Conservation (phyloP, 2,797 vertebrate species). For the Danionella dracula region DNA sequence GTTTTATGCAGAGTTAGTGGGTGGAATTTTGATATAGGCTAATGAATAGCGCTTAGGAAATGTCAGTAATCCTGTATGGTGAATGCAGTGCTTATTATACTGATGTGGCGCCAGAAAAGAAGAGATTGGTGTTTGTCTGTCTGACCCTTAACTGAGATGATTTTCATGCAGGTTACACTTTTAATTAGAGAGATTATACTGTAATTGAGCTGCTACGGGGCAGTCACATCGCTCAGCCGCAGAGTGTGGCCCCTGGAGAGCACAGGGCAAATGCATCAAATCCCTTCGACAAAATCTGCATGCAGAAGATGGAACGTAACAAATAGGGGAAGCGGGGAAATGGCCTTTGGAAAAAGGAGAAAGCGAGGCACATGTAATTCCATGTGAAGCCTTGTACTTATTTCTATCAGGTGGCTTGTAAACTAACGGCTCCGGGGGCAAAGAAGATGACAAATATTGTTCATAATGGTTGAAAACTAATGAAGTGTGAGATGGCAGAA, state of each 20-base stretch:
- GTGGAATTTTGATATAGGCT: constrained; percentile 1
- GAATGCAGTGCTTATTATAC: not conserved
- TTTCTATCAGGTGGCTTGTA: constrained; percentile 53
- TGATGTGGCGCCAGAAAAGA: not conserved
- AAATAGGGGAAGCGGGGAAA: constrained; percentile 17
- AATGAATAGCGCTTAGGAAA: constrained; percentile 4
- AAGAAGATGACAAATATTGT: constrained; percentile 54
- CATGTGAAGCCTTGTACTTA: constrained; percentile 47
- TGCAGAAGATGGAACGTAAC: constrained; percentile 4
- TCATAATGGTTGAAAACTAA: constrained; percentile 53
- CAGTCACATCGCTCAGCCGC: not conserved
- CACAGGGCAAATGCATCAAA: constrained; percentile 16
- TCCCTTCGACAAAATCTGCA: constrained; percentile 19
- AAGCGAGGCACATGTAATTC: constrained; percentile 38
- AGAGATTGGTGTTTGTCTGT: constrained; percentile 10
- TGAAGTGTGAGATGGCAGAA: constrained; percentile 48
- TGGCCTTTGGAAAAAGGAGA: constrained; percentile 13
- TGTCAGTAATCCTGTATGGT: constrained; percentile 1
- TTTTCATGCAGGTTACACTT: constrained; percentile 28
- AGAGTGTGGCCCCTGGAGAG: not conserved
- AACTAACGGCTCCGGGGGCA: constrained; percentile 47
- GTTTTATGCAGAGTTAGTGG: constrained; percentile 1
- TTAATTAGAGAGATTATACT: constrained; percentile 34
- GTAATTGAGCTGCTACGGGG: constrained; percentile 18
- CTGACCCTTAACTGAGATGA: constrained; percentile 23